Evolutionary conservation across 2,888 invertebrate genomes (phyloP).

Genomic region (Capitulum mitella): DNA sequence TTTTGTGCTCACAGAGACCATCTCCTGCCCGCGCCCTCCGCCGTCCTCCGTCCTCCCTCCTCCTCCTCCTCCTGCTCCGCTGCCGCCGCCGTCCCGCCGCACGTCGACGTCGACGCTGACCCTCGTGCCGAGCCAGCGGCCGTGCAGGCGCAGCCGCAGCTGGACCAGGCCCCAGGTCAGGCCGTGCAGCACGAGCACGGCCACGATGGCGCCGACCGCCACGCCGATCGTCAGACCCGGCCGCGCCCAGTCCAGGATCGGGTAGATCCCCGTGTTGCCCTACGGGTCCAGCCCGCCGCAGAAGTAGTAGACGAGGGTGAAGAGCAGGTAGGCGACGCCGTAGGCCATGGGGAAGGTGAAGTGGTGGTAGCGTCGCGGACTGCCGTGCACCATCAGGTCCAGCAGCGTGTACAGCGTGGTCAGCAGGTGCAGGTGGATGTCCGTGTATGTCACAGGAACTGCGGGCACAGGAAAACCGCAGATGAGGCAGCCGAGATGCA

Average conservation of each 20-base stretch:
- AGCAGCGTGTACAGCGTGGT: constrained; percentile 33
- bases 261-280: constrained; percentile 32
- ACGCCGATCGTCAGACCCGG: constrained; percentile 31
- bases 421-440: constrained; percentile 34
- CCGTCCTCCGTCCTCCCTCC: no score
- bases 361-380: constrained; percentile 34
- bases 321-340: constrained; percentile 30
- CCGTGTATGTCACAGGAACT: not conserved
- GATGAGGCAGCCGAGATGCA: no score
- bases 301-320: constrained; percentile 33
- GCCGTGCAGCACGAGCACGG: constrained; percentile 30
- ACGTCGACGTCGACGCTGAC: not conserved
- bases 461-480: not conserved
- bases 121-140: not conserved
- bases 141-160: not conserved
- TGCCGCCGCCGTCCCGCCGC: not conserved
- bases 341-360: constrained; percentile 31
- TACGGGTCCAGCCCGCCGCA: constrained; percentile 32
- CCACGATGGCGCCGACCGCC: constrained; percentile 23
- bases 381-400: constrained; percentile 31
- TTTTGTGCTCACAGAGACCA: no score
- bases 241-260: constrained; percentile 33
- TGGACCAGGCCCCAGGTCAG: not conserved
- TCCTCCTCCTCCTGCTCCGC: no score
- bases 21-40: no score